Evolutionary conservation across 92 coral and sea anemone species (phyloP), one percentile per base, ranked within the genome.

Genomic region (Palythoa heliodiscus): DNA sequence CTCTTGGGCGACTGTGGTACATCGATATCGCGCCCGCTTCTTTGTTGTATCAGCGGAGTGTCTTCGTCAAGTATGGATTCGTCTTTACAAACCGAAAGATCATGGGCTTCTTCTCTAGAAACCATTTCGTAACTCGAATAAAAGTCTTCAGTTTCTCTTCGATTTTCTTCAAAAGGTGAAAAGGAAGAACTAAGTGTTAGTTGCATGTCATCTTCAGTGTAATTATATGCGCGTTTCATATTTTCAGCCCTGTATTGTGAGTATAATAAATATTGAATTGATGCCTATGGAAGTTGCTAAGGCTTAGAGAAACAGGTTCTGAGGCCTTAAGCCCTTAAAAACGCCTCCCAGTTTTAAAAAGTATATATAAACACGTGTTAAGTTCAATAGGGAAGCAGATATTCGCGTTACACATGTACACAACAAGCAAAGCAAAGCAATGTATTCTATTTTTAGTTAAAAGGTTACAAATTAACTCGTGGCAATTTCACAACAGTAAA

Each of bases 111-210:
- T 25, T 52, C 40, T 47, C 19, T 58, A 43, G 55, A 14, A 43
- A 60, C 39, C 88, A 75, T 85, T 70, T 78, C 91, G 76, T 79
- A 84, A 83, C 93, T 88, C 70, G 72, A 71, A 17, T 64, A 61
- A 20, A 4, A 22, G 17, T 37, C 35, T 4, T 29, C 15, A 2
- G 8, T 35, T 78, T 84, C 92, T 43, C 69, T 83, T 19, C 89
- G 91, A 52, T 86, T 85, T 24, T 77, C 82, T 60, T 86, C 68
- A 11, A 79, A 66, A 58, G 86, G 12, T 47, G 78, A 54, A 11
- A 48, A 54, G 35, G 89, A 78, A 78, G 86, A 72, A 78, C 83
- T 86, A 29, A 87, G 60, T 12, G 92, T 78, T 52, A 82, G 48
- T 63, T 75, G 76, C 69, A 87, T 52, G 50, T 92, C 92, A 48